These are phyloP conservation scores for Torymus tubicola DNA, from an alignment of 2,888 invertebrate genomes.

Conservation along the genomic window DNA sequence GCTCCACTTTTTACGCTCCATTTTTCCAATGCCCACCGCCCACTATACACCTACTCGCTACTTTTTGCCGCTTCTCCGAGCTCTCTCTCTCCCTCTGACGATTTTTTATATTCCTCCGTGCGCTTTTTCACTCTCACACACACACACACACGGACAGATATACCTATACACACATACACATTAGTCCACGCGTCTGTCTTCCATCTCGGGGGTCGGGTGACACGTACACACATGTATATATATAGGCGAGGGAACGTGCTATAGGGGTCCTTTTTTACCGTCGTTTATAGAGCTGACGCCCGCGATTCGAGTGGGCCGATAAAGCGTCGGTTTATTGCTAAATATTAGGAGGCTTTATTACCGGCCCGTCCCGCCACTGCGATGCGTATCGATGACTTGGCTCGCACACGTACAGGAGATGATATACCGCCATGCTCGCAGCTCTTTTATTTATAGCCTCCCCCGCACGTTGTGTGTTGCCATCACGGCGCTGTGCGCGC, in stretches of 20 bases:
- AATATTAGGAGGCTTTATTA: conserved; percentile 53
- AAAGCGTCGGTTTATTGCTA: conserved; percentile 34
- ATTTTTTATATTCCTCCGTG: conserved; percentile 10
- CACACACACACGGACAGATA: too few species aligned
- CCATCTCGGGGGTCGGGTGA: not conserved
- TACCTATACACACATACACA: too few species aligned
- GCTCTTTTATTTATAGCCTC: conserved; percentile 49
- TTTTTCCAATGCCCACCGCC: conserved; percentile 17
- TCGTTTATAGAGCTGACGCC: not conserved
- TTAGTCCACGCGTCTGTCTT: not conserved
- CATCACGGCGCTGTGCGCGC: too few species aligned
- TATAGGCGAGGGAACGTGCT: too few species aligned
- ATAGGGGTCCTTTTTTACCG: conserved; percentile 7
- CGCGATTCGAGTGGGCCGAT: conserved; percentile 26
- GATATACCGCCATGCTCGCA: conserved; percentile 20
- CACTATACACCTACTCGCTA: not conserved
- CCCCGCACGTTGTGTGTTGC: not conserved
- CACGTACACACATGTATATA: not conserved
- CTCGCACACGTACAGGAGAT: conserved; percentile 19
- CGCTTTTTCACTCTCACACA: conserved; percentile 22
- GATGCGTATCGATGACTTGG: conserved; percentile 44
- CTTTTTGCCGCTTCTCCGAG: not conserved
- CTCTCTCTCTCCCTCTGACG: conserved; percentile 5
- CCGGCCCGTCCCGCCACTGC: not conserved
- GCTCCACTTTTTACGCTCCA: conserved; percentile 42